These are phyloP conservation scores for Magallana ariakensis DNA, from an alignment of 1,140 invertebrate genomes.

Conservation along the genomic window DNA sequence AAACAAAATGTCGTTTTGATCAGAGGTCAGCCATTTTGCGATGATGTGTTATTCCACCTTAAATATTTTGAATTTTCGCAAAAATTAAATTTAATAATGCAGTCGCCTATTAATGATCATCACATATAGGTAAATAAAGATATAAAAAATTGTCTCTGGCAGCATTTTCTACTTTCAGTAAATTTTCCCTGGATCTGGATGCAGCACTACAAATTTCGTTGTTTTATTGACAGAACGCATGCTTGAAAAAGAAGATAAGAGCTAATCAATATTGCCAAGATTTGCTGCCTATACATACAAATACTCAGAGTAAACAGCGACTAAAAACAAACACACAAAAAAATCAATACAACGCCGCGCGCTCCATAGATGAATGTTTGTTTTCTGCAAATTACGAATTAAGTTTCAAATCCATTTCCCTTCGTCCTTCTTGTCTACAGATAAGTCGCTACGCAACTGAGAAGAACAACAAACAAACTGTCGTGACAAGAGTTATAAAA, in stretches of 20 bases:
- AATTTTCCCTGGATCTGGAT: background rate
- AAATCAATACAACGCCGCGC: background rate
- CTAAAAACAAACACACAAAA: conserved; percentile 16
- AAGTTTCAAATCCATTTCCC: conserved; percentile 27
- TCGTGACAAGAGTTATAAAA: background rate
- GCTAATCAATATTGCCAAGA: background rate
- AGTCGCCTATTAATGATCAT: background rate
- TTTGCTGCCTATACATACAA: conserved; percentile 28
- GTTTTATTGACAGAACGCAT: conserved; percentile 13
- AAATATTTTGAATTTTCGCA: no score
- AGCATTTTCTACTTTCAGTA: background rate
- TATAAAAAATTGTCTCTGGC: background rate
- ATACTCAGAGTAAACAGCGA: conserved; percentile 1
- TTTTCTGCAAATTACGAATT: conserved; percentile 30
- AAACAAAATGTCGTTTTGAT: no score
- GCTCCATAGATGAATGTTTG: background rate
- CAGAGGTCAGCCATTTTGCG: no score
- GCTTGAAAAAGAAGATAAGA: conserved; percentile 19
- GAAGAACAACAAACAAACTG: background rate
- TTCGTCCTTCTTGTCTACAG: background rate
- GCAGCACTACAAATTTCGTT: conserved; percentile 6
- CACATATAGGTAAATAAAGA: conserved; percentile 12
- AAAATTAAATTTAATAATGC: no score
- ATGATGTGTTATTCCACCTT: no score
- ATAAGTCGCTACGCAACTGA: background rate